Conservation (phyloP, 1,140 invertebrate genomes). For the Cotesia chilonis region DNA sequence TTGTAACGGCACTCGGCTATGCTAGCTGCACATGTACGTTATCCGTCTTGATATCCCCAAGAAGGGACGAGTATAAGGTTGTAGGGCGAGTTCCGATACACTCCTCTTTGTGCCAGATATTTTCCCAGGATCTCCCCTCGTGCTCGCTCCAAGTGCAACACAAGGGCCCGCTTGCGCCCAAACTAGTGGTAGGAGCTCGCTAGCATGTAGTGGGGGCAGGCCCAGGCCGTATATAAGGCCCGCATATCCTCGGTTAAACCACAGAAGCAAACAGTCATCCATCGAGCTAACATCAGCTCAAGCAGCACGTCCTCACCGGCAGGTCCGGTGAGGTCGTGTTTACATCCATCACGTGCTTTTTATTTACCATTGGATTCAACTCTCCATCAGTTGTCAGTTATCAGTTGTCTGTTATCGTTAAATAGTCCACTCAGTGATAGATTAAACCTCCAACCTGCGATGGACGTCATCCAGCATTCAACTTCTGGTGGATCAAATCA, state of each 20-base stretch:
- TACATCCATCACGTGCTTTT: constrained; percentile 16
- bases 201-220: not conserved
- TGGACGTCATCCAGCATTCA: no score
- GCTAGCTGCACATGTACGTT: not conserved
- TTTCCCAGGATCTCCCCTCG: constrained; percentile 55
- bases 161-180: constrained; percentile 29
- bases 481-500: no score
- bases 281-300: constrained; percentile 43
- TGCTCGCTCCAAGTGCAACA: not conserved
- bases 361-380: not conserved
- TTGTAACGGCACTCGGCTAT: not conserved
- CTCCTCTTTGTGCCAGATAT: constrained; percentile 51
- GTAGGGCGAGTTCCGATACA: constrained; percentile 21
- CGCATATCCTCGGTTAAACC: constrained; percentile 24
- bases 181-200: not conserved
- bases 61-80: not conserved
- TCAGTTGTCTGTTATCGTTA: no score
- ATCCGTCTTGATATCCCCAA: constrained; percentile 13
- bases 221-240: constrained; percentile 50
- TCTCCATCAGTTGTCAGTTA: not conserved
- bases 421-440: no score
- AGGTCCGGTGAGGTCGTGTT: constrained; percentile 46
- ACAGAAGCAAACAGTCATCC: constrained; percentile 42
- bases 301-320: constrained; percentile 41
- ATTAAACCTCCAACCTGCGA: no score